A percentile compares a stretch with the other conserved stretches of the same genome.
These are phyloP conservation scores for Sinelater perroti DNA, from an alignment of 2,888 invertebrate genomes.

Conservation along the genomic window DNA sequence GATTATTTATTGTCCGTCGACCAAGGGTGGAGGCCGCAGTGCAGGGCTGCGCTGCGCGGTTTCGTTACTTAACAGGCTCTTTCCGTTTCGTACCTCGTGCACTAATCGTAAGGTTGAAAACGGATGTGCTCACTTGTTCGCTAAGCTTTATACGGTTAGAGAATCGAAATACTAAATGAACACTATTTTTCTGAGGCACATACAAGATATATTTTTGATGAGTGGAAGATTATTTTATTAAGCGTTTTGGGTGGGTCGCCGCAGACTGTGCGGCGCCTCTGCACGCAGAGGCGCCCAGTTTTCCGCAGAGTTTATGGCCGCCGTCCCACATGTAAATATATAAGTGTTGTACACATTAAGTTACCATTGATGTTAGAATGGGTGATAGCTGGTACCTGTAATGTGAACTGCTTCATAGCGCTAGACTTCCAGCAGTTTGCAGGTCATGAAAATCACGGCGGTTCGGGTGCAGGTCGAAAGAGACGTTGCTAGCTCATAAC, in stretches of 20 bases:
- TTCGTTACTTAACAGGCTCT: conserved; percentile 13
- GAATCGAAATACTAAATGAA: conserved; percentile 44
- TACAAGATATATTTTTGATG: conserved; percentile 56
- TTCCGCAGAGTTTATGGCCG: conserved; percentile 42
- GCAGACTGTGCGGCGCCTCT: conserved; percentile 47
- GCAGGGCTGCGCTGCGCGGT: not conserved
- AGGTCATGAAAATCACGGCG: no score
- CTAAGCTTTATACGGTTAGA: conserved; percentile 51
- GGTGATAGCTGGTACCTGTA: conserved; percentile 55
- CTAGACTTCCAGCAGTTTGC: no score
- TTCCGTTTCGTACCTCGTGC: conserved; percentile 24
- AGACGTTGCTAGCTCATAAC: no score
- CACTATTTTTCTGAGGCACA: conserved; percentile 56
- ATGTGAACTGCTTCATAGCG: conserved; percentile 40
- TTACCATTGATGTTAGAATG: conserved; percentile 52
- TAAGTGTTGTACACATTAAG: conserved; percentile 43
- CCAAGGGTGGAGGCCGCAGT: not conserved
- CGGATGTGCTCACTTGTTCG: conserved; percentile 46
- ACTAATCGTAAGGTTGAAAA: conserved; percentile 28
- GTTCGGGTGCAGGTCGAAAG: no score
- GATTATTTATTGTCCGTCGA: conserved; percentile 26
- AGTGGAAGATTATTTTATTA: conserved; percentile 46
- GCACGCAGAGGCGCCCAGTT: conserved; percentile 36
- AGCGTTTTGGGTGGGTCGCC: conserved; percentile 37
- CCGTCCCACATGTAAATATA: conserved; percentile 39